These are phyloP conservation scores for Lutraria rhynchaena DNA, from an alignment of 1,140 invertebrate species.

Conservation along the genomic window DNA sequence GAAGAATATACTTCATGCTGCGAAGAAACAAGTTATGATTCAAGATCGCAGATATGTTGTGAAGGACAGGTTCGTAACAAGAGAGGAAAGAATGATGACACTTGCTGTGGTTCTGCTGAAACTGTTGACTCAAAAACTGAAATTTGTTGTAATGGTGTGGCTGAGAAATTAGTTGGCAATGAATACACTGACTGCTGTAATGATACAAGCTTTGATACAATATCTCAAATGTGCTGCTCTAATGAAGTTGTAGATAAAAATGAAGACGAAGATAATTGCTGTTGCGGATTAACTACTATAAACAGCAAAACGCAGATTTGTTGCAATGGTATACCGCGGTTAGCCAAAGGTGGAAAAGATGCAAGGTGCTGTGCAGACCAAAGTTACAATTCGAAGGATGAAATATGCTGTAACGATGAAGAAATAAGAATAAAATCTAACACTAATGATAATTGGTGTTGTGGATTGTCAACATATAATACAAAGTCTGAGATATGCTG, in stretches of 20 bases:
- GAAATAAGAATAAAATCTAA: slow-evolving; percentile 4
- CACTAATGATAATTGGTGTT: slow-evolving; percentile 18
- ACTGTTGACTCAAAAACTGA: slow-evolving; percentile 14
- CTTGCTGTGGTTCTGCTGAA: slow-evolving; percentile 18
- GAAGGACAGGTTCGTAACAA: slow-evolving; percentile 17
- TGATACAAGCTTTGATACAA: slow-evolving; percentile 22
- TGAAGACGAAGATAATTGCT: slow-evolving; percentile 17
- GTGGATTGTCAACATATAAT: slow-evolving; percentile 19
- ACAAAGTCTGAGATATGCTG: slow-evolving; percentile 20
- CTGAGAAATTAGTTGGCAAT: not conserved
- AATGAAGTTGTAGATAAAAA: slow-evolving; percentile 3
- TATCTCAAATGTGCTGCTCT: slow-evolving; percentile 24
- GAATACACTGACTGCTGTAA: slow-evolving; percentile 36
- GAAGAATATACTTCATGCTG: slow-evolving; percentile 37
- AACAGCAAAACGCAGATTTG: slow-evolving; percentile 33
- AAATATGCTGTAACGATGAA: slow-evolving; percentile 25
- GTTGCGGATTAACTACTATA: slow-evolving; percentile 36
- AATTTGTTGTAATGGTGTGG: not conserved
- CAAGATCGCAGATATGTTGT: slow-evolving; percentile 37
- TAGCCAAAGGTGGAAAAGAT: not conserved
- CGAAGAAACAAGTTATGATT: slow-evolving; percentile 23
- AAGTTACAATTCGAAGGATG: slow-evolving; percentile 22
- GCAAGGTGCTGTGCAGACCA: slow-evolving; percentile 19
- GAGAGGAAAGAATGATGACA: slow-evolving; percentile 16
- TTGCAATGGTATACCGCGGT: slow-evolving; percentile 21